A percentile compares a stretch with the other conserved stretches of the same genome.
phyloP scores from a whole-genome alignment of 2,797 vertebrate species.

The Myripristis jacobus region DNA sequence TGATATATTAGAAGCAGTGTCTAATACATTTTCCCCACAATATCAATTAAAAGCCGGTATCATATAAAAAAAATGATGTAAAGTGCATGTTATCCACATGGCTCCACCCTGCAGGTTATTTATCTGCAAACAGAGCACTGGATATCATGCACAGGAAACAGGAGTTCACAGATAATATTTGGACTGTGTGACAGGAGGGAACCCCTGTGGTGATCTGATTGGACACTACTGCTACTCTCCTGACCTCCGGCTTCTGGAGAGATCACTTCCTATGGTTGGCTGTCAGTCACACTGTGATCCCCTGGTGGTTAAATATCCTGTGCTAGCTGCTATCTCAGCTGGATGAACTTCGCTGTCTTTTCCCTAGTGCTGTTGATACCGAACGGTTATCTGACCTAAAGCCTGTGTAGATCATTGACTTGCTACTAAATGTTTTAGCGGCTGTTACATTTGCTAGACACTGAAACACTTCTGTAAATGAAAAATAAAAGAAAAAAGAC shows the following conservation, averaged over 20 bases:
- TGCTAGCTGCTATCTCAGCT: not conserved
- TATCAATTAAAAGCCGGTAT: not conserved
- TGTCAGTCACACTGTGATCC: constrained; percentile 42
- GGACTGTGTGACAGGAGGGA: constrained; percentile 36
- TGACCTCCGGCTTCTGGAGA: constrained; percentile 51
- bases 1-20: too few relatives aligned
- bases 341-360: too few relatives aligned
- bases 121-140: not conserved
- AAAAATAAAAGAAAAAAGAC: too few relatives aligned
- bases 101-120: not conserved
- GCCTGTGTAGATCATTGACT: too few relatives aligned
- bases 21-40: not conserved
- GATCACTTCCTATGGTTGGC: constrained; percentile 28
- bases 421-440: too few relatives aligned
- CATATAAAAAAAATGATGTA: not conserved
- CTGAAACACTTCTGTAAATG: too few relatives aligned
- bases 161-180: constrained; percentile 47
- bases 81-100: not conserved
- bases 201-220: constrained; percentile 35
- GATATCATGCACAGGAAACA: constrained; percentile 32
- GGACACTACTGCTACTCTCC: constrained; percentile 27
- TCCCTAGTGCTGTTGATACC: too few relatives aligned
- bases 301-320: constrained; percentile 34
- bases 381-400: too few relatives aligned
- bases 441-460: too few relatives aligned